Percentiles rank a stretch among this genome's conserved stretches.
These are phyloP conservation scores for Drosophila sp. DNA, from an alignment of 1,140 invertebrate genomes.

Conservation along the genomic window DNA sequence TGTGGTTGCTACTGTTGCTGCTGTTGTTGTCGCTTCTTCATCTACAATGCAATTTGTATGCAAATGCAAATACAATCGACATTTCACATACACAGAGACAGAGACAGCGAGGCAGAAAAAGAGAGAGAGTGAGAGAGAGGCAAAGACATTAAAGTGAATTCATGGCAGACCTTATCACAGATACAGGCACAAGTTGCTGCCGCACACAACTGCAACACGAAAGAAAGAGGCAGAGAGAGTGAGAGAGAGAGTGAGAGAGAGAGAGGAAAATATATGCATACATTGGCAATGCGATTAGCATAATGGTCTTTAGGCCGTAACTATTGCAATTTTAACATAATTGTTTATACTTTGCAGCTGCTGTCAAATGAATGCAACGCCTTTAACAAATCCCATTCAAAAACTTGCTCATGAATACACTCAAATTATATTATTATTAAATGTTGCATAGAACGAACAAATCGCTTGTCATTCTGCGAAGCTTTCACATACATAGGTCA, in stretches of 20 bases:
- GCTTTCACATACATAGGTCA: constrained; percentile 7
- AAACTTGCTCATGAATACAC: background rate
- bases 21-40: constrained; percentile 65
- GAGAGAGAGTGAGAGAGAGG: no score
- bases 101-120: background rate
- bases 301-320: constrained; percentile 75
- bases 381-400: constrained; percentile 18
- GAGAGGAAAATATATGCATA: background rate
- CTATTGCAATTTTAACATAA: constrained; percentile 82
- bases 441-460: background rate
- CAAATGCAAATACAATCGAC: constrained; percentile 80
- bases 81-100: constrained; percentile 50
- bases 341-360: constrained; percentile 77
- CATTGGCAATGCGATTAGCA: constrained; percentile 70
- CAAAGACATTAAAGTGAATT: constrained; percentile 24
- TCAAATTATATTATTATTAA: background rate
- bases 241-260: constrained; percentile 1
- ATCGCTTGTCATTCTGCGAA: background rate
- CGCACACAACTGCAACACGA: constrained; percentile 8
- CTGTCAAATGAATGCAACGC: constrained; percentile 59
- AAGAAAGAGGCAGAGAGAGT: constrained; percentile 16
- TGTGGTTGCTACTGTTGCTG: constrained; percentile 46
- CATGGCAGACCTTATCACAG: constrained; percentile 40
- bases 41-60: constrained; percentile 81
- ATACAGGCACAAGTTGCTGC: constrained; percentile 8